A percentile compares a stretch with the other conserved stretches of the same genome.
These are phyloP conservation scores for Leucoraja ocellata DNA, from an alignment of 2,797 vertebrate species.

Conservation along the genomic window DNA sequence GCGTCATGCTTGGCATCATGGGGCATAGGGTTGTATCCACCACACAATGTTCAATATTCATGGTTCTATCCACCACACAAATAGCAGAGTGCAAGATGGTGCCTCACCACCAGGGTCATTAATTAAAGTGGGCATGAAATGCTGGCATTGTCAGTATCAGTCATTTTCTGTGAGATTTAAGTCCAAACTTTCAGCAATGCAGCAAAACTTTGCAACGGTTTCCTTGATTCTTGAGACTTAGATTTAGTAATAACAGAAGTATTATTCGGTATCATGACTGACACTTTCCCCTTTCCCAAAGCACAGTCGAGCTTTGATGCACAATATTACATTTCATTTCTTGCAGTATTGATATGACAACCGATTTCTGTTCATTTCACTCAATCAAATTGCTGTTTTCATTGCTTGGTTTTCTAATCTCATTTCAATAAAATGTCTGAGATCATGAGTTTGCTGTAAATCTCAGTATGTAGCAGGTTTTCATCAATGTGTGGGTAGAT, in stretches of 20 bases:
- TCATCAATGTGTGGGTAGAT: not conserved
- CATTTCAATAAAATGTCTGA: not conserved
- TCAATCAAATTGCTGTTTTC: not conserved
- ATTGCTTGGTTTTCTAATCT: not conserved
- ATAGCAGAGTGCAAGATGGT: too few species aligned
- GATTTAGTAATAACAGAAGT: not conserved
- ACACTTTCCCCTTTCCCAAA: not conserved
- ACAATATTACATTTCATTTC: not conserved
- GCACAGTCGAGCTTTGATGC: not conserved
- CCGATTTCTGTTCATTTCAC: not conserved
- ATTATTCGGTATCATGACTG: not conserved
- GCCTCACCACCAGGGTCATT: too few species aligned
- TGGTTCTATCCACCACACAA: too few species aligned
- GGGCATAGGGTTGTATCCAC: too few species aligned
- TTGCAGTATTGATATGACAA: not conserved
- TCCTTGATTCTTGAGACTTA: not conserved
- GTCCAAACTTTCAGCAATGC: not conserved
- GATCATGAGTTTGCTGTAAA: not conserved
- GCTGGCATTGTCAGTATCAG: too few species aligned
- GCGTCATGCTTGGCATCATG: too few species aligned
- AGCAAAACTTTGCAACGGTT: not conserved
- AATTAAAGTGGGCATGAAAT: too few species aligned
- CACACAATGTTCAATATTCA: too few species aligned
- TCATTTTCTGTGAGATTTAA: not conserved
- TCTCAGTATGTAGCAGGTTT: not conserved